These are phyloP conservation scores for Hoplostethus mediterraneus DNA, from an alignment of 2,797 vertebrate genomes.

Conservation along the genomic window DNA sequence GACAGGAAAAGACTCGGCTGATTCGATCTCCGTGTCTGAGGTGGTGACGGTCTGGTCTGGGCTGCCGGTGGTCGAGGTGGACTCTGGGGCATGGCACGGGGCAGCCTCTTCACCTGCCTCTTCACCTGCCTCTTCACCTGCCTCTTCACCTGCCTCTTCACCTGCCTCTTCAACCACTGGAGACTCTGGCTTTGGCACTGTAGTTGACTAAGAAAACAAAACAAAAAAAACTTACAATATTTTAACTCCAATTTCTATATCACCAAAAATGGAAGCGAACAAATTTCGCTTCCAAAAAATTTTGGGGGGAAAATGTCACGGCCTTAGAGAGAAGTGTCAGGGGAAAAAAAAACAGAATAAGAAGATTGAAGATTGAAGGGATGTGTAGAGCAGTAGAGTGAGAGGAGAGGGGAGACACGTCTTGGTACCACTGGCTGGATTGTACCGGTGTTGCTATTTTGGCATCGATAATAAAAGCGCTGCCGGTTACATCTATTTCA, in stretches of 20 bases:
- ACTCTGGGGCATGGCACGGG: constrained; percentile 30
- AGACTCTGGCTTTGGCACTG: constrained; percentile 48
- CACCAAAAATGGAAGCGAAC: background rate
- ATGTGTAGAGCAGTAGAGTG: background rate
- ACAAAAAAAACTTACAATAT: background rate
- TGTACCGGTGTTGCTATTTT: constrained; percentile 20
- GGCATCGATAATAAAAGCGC: constrained; percentile 14
- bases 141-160: no score
- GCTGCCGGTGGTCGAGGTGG: constrained; percentile 4
- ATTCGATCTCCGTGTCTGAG: constrained; percentile 47
- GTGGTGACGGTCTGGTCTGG: constrained; percentile 13
- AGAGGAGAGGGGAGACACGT: background rate
- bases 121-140: no score
- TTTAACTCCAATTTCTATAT: background rate
- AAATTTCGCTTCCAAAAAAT: no score
- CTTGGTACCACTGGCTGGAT: background rate
- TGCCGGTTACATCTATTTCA: background rate
- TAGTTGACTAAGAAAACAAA: constrained; percentile 36
- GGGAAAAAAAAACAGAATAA: constrained; percentile 28
- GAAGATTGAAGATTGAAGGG: background rate
- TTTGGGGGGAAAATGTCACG: no score
- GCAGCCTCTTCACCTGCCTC: constrained; percentile 21
- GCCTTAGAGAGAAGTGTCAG: background rate
- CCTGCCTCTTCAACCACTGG: background rate
- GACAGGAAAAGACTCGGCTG: constrained; percentile 30